Evolutionary conservation across 2,113 vertebrate genomes (phyloP).

Genomic region (Rhineura floridana): DNA sequence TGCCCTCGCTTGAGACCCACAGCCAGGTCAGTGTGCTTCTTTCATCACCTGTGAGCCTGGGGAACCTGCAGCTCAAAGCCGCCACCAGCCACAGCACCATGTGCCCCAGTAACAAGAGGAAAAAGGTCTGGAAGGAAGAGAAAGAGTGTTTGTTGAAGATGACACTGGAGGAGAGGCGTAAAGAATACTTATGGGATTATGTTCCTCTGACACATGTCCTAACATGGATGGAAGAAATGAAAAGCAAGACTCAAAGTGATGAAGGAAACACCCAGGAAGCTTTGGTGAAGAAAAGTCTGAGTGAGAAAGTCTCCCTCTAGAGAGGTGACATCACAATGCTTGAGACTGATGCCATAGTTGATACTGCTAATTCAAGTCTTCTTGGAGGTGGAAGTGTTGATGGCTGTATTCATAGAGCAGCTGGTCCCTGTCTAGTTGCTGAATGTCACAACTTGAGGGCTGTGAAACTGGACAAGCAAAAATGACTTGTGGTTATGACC

Average conservation of each 20-base stretch:
- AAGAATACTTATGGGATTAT: constrained; percentile 85
- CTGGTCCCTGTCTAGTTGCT: constrained; percentile 89
- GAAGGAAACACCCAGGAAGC: constrained; percentile 73
- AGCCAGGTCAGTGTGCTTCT: constrained; percentile 40
- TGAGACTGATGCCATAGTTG: constrained; percentile 96
- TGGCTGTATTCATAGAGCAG: constrained; percentile 97
- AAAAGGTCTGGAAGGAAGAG: constrained; percentile 84
- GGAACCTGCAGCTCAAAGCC: constrained; percentile 84
- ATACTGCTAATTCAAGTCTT: no score
- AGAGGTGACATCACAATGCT: constrained; percentile 96
- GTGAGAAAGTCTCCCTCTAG: constrained; percentile 94
- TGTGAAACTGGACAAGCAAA: constrained; percentile 96
- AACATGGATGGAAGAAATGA: constrained; percentile 85
- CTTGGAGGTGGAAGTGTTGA: no score
- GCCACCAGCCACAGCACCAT: constrained; percentile 78
- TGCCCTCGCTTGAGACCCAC: not conserved
- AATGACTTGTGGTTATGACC: constrained; percentile 95
- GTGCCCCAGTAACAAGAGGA: constrained; percentile 81
- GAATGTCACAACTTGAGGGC: constrained; percentile 94
- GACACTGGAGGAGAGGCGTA: constrained; percentile 89
- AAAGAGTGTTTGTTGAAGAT: constrained; percentile 91
- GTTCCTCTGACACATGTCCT: constrained; percentile 83
- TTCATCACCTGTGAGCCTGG: constrained; percentile 78
- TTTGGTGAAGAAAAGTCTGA: constrained; percentile 79
- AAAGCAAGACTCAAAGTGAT: constrained; percentile 72